Percentiles rank a stretch among this genome's conserved stretches.
These are phyloP conservation scores for Troides oblongomaculatus DNA, from an alignment of 2,888 invertebrate species.

Conservation along the genomic window DNA sequence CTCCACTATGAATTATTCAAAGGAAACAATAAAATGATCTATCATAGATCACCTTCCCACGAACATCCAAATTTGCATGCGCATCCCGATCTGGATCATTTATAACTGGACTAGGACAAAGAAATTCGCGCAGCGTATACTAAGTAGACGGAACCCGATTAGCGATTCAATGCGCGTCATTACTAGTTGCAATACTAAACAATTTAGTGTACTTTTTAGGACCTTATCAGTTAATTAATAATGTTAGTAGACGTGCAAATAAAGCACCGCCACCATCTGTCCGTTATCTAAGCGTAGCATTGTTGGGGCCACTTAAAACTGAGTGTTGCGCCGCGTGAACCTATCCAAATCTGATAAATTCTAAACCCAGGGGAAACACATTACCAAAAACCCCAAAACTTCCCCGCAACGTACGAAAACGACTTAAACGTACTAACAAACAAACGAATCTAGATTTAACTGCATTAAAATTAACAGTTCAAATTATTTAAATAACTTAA, in stretches of 20 bases:
- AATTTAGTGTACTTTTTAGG: background rate
- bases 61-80: conserved; percentile 49
- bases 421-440: conserved; percentile 40
- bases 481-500: conserved; percentile 49
- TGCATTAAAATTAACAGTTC: conserved; percentile 40
- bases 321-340: conserved; percentile 39
- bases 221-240: background rate
- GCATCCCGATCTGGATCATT: conserved; percentile 49
- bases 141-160: conserved; percentile 76
- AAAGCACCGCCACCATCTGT: conserved; percentile 42
- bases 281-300: conserved; percentile 35
- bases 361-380: conserved; percentile 69
- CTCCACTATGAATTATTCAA: conserved; percentile 21
- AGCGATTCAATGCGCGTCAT: conserved; percentile 58
- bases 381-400: conserved; percentile 69
- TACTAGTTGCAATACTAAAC: conserved; percentile 19
- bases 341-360: conserved; percentile 67
- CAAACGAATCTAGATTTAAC: conserved; percentile 40
- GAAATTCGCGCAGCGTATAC: conserved; percentile 58
- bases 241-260: conserved; percentile 18
- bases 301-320: conserved; percentile 52
- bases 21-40: conserved; percentile 19
- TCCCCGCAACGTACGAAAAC: conserved; percentile 42
- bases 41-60: conserved; percentile 48
- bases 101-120: conserved; percentile 42